Conservation (phyloP, 2,888 invertebrate genomes). For the Macrophya annulata region DNA sequence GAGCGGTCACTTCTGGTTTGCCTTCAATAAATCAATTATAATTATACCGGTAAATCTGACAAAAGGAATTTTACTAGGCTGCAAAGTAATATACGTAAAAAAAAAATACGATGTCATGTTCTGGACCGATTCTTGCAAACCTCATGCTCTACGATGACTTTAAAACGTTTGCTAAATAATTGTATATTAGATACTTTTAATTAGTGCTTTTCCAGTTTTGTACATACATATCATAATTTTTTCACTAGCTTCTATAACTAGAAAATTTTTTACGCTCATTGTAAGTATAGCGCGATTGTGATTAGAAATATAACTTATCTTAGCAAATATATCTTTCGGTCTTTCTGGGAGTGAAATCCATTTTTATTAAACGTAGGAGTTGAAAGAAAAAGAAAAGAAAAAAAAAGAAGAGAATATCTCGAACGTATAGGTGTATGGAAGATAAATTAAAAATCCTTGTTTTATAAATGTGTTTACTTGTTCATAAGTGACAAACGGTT, state of each 20-base stretch:
- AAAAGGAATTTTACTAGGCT: background rate
- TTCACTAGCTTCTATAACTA: background rate
- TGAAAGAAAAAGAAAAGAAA: background rate
- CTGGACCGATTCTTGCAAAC: background rate
- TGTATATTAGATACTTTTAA: background rate
- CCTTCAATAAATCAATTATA: background rate
- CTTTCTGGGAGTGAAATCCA: background rate
- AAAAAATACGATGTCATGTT: background rate
- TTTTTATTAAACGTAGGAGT: background rate
- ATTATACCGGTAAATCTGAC: background rate
- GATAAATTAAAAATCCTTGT: background rate
- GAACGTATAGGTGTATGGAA: background rate
- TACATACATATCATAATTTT: background rate
- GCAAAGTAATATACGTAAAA: background rate
- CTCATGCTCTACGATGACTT: background rate
- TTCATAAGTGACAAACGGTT: background rate
- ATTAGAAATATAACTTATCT: background rate
- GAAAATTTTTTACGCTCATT: background rate
- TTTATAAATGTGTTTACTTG: constrained; percentile 5
- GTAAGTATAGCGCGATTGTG: background rate
- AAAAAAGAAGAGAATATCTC: background rate
- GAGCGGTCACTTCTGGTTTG: background rate
- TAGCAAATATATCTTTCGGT: background rate
- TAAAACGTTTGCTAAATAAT: background rate
- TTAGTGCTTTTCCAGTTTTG: background rate